phyloP scores from a whole-genome alignment of 1,140 invertebrate species.

The Caerostris extrusa region DNA sequence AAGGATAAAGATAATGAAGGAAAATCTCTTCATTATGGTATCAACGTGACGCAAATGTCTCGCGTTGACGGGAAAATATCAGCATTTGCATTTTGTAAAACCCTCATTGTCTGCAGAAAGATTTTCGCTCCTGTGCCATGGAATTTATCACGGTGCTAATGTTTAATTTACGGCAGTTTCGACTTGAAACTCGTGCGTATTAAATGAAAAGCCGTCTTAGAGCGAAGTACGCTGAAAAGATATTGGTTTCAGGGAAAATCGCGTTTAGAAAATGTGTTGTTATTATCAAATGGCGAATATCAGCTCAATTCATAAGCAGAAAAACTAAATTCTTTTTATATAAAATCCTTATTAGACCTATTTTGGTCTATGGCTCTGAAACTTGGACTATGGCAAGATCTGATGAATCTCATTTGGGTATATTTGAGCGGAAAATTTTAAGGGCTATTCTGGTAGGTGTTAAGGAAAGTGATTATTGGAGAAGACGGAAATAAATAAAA shows the following conservation, averaged over 20 bases:
- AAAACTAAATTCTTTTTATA: not conserved
- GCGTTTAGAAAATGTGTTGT: not conserved
- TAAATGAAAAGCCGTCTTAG: not conserved
- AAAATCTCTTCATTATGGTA: constrained; percentile 25
- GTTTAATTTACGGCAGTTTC: not conserved
- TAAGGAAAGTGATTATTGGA: too few species aligned
- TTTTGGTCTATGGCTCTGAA: too few species aligned
- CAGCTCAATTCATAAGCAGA: not conserved
- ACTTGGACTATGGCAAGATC: too few species aligned
- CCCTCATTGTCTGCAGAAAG: not conserved
- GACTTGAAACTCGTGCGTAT: not conserved
- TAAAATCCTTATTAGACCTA: not conserved
- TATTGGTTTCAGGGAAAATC: not conserved
- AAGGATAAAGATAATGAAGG: not conserved
- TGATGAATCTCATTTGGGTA: too few species aligned
- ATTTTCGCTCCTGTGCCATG: not conserved
- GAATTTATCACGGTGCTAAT: not conserved
- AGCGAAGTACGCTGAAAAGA: not conserved
- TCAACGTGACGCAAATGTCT: not conserved
- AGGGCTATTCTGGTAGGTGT: too few species aligned
- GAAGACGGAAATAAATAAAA: too few species aligned
- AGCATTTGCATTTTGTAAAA: constrained; percentile 39
- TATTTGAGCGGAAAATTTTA: too few species aligned
- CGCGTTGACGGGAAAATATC: not conserved
- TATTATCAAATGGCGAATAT: not conserved